Base-by-base conservation (phyloP, 2,113 vertebrate species). In the Melanotaenia duboulayi region DNA sequence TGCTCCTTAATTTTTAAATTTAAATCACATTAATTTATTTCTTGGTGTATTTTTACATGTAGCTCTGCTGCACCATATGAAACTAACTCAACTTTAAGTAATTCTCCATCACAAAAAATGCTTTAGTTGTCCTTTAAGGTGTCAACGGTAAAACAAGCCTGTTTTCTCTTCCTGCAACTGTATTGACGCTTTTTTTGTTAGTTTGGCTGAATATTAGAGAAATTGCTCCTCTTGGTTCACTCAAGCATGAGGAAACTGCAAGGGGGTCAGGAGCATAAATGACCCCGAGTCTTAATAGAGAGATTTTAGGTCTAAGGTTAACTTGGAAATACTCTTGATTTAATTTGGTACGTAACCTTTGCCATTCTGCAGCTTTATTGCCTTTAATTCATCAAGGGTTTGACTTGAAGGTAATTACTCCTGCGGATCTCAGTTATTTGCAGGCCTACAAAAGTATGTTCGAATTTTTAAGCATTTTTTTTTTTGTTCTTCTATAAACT, bases 241-340 rank as follows among this genome's bases (percentile, higher is more conserved):
- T 85, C 70, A 71, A 64, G 48, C 40, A 23, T 60, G 59, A 60
- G 32, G 78, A 74, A 91, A 73, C 28, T 51, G 69, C 20, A 55
- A 24, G 23, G 37, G 17, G 50, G 60, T 58, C 62, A 59, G 17
- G 28, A 56, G 46, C 51, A 71, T 62, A 46, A 70, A 49, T 70
- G 82, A 85, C 85, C 71, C 71, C 0, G 22, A 39, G 40, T 52
- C 75, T 73, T 64, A 62, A 68, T n/a, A 63, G 44, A 58, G 56
- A 68, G 76, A 63, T 77, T 69, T 58, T 25, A 73, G 49, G 54
- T 78, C 57, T 9, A 23, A 81, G 74, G 77, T 74, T 57, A 86
- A 83, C 86, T 84, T 90, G 84, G 64, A 88, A 89, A 90, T 71
- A 61, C 68, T 71, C 71, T 49, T 79, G 78, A 82, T 83, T 88